Evolutionary conservation across 2,888 invertebrate species (phyloP).

Genomic region (Ennomos fuscantarius): DNA sequence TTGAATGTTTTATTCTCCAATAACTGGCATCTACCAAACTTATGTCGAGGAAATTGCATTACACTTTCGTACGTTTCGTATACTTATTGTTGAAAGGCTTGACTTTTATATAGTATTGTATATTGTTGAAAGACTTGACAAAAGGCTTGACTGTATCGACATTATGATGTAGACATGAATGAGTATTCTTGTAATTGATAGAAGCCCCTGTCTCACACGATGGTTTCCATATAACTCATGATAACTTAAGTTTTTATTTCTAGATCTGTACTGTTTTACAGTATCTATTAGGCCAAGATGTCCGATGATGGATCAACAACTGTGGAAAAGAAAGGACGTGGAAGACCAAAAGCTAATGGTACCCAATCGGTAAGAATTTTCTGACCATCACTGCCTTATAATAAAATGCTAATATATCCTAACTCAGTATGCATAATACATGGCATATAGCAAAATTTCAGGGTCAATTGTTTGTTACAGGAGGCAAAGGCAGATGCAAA

Average conservation of each 20-base stretch:
- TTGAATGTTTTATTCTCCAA: conserved; percentile 21
- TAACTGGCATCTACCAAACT: background rate
- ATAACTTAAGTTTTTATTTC: conserved; percentile 40
- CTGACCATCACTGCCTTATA: background rate
- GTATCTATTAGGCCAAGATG: conserved; percentile 60
- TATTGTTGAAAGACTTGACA: too few species aligned
- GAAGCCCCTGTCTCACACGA: too few species aligned
- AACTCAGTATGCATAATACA: too few species aligned
- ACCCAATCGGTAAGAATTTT: conserved; percentile 67
- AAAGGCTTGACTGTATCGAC: too few species aligned
- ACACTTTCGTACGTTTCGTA: too few species aligned
- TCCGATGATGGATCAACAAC: conserved; percentile 82
- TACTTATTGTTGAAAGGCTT: too few species aligned
- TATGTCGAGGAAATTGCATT: too few species aligned
- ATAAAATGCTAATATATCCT: background rate
- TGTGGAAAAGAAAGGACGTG: conserved; percentile 83
- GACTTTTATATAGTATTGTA: too few species aligned
- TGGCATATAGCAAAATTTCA: too few species aligned
- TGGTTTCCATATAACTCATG: background rate
- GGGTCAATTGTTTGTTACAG: conserved; percentile 45
- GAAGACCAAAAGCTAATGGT: conserved; percentile 81
- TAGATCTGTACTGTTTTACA: conserved; percentile 52
- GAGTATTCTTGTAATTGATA: too few species aligned
- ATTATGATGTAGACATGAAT: too few species aligned
- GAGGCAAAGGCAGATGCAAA: conserved; percentile 80